phyloP scores from a whole-genome alignment of 2,113 vertebrate genomes.

The Desmodus rotundus region DNA sequence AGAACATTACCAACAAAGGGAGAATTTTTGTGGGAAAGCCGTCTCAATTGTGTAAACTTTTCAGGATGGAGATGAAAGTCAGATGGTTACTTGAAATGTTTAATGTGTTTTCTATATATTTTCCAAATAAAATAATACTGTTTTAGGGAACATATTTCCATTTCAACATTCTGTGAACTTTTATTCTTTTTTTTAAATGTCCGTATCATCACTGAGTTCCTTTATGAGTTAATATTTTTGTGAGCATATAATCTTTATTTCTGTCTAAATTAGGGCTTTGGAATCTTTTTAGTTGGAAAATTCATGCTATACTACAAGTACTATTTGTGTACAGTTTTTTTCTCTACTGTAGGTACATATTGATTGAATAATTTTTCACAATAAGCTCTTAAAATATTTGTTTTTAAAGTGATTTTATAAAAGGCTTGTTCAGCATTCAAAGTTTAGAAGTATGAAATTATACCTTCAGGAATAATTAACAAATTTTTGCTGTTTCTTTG shows the following conservation, averaged over 20 bases:
- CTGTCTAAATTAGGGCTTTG: not conserved
- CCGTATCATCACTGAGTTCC: not conserved
- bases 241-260: not conserved
- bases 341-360: not conserved
- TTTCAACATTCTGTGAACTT: not conserved
- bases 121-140: not conserved
- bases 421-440: not conserved
- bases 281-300: not conserved
- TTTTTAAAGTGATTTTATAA: not conserved
- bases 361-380: not conserved
- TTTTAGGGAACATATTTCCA: not conserved
- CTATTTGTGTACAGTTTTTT: not conserved
- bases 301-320: not conserved
- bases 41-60: not conserved
- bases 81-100: not conserved
- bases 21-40: not conserved
- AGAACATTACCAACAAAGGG: not conserved
- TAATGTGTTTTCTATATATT: not conserved
- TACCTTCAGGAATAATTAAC: not conserved
- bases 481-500: not conserved
- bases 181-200: not conserved
- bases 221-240: not conserved
- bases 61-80: not conserved
- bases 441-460: not conserved
- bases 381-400: not conserved